Evolutionary conservation across 2,888 invertebrate species (phyloP), one percentile per base, ranked within the genome.

Genomic region (Zelleria hepariella): DNA sequence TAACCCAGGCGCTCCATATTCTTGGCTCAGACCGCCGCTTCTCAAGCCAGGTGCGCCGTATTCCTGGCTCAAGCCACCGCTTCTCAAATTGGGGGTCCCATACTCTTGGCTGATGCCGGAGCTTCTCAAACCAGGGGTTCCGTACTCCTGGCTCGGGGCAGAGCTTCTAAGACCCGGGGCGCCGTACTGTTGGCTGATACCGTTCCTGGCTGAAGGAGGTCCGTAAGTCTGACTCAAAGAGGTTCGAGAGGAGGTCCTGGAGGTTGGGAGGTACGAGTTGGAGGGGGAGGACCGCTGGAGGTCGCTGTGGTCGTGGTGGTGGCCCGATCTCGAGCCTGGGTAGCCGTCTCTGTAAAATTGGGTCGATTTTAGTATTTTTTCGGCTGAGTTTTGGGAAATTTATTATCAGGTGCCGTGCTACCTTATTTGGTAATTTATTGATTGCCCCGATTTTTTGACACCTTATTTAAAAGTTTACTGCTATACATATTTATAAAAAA

Each of bases 261-360:
- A 42, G 10, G 32, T 15, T 10, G 32, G 32, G 10, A 42, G 32
- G 15, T 60, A 58, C 6, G 47, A 23, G 2, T 42, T 47, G 10
- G 60, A 60, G 15, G 58, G 58, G 21, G 56, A 51, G 32, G 10
- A 20, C 4, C 25, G 15, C 15, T 48, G 42, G 24, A n/a, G 21
- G 24, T 26, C 51, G 15, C 51, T 25, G 24, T 27, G 69, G 24
- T 75, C 67, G 26, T 67, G 68, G n/a, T 68, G 67, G 10, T 72
- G 71, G 26, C 69, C 66, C 5, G 76, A 72, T 6, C 74, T 70
- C 1, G 74, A 68, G 58, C 77, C 63, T 57, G 79, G 66, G 61
- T 84, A 85, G 27, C 81, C 73, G 26, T 82, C 77, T 25, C 85
- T 85, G 70, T 6, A 78, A 75, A 60, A 5, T 24, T 5, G 53